phyloP scores from a whole-genome alignment of 2,797 vertebrate genomes.

The Crocodylus rhombifer region DNA sequence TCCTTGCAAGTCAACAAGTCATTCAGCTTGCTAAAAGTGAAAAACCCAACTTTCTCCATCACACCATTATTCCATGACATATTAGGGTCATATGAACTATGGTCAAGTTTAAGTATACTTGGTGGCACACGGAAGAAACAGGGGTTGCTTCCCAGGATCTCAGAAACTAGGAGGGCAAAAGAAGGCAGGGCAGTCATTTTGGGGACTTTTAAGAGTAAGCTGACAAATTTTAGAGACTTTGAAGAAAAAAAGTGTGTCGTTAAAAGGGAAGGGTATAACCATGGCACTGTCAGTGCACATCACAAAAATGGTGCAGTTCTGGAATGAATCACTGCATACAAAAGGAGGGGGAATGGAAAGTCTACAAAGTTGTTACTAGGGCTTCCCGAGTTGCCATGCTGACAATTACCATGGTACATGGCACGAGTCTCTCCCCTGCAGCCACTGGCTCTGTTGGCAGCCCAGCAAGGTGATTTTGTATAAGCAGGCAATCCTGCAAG shows the following conservation, averaged over 20 bases:
- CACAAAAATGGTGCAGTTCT: not conserved
- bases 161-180: not conserved
- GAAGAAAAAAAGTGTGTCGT: not conserved
- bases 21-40: not conserved
- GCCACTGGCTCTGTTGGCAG: not conserved
- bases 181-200: not conserved
- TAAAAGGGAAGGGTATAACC: not conserved
- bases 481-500: not conserved
- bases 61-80: accelerated
- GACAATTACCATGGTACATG: not conserved
- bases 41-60: not conserved
- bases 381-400: not conserved
- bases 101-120: not conserved
- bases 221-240: not conserved
- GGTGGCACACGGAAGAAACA: not conserved
- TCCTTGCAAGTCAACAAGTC: not conserved
- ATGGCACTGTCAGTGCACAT: not conserved
- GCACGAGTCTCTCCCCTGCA: not conserved
- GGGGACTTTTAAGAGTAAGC: not conserved
- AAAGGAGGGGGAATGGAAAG: not conserved
- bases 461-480: accelerated
- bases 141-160: not conserved
- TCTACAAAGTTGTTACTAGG: not conserved
- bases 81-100: not conserved
- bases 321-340: not conserved